Base-by-base conservation (phyloP, 2,888 invertebrate species). In the Perizoma affinitatum region DNA sequence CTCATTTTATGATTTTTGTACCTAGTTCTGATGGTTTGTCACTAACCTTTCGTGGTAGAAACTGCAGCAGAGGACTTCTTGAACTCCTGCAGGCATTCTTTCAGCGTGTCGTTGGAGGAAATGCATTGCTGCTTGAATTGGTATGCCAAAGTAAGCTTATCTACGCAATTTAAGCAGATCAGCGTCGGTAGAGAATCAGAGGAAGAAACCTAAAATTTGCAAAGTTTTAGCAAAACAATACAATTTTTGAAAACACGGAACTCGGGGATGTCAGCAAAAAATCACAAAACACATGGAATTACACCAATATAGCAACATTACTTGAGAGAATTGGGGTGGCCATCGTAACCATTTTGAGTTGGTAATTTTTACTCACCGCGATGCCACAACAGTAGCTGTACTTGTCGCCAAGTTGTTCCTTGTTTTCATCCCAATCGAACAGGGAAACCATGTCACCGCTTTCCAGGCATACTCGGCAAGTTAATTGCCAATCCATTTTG, bases 351-450 rank as follows among this genome's bases (percentile, higher is more conserved):
- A 91, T 92, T 92, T 91, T 89, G 89, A 80, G 85, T 79, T 84
- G 78, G 84, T 82, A 82, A 84, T 87, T 88, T 87, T 89, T 87
- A 77, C 87, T 71, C 86, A 92, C 93, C 89, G 92, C 86, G 68
- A 92, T 84, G 76, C 92, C 90, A 73, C 90, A 89, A 74, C 92
- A 91, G 76, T 78, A 90, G 11, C 85, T 82, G 76, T 91, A 93
- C 79, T 93, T 93, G 80, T 92, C 91, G 66, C 87, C 83, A 36
- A 93, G 89, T 86, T 92, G 92, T 80, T 93, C 92, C 71, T 92
- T 92, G 78, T 92, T 93, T 87, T 93, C 93, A 70, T 93, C 93
- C 90, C 92, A 92, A 86, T 93, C 93, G 73, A 93, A 93, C 38
- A 93, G 79, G 57, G 93, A 93, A 72, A 93, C 93, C 91, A 92